These are phyloP conservation scores for Lutjanus argentimaculatus DNA, from an alignment of 2,797 vertebrate species.

Conservation along the genomic window DNA sequence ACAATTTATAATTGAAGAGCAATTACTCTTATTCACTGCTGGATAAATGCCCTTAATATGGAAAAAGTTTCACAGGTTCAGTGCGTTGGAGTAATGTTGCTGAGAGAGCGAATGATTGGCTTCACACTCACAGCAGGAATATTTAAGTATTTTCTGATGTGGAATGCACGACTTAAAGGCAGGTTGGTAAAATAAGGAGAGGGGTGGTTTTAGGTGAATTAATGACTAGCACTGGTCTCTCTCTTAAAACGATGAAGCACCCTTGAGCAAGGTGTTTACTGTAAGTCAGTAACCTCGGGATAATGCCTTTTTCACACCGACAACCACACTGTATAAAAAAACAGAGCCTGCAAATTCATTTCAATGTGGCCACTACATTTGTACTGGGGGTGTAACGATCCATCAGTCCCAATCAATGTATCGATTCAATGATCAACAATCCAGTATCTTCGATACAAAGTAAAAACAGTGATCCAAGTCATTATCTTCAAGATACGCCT, in stretches of 20 bases:
- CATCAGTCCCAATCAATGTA: too few relatives aligned
- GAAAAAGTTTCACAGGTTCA: slow-evolving; percentile 27
- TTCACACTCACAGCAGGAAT: slow-evolving; percentile 4
- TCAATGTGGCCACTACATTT: not conserved
- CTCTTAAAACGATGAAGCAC: not conserved
- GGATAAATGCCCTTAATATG: slow-evolving; percentile 60
- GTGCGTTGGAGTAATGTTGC: slow-evolving; percentile 25
- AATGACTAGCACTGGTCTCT: not conserved
- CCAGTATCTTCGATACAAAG: too few relatives aligned
- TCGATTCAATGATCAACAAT: too few relatives aligned
- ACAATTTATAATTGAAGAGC: slow-evolving; percentile 71
- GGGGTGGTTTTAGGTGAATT: not conserved
- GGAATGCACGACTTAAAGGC: not conserved
- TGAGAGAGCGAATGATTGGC: slow-evolving; percentile 10
- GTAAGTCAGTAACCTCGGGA: not conserved
- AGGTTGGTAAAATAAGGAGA: not conserved
- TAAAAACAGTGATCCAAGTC: too few relatives aligned
- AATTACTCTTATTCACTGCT: slow-evolving; percentile 65
- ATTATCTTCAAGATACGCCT: too few relatives aligned
- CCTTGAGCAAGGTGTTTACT: not conserved
- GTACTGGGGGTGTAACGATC: too few relatives aligned
- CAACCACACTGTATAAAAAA: not conserved
- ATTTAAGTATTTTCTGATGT: not conserved
- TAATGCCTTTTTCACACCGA: not conserved
- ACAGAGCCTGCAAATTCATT: not conserved